Evolutionary conservation across 92 coral and sea anemone species (phyloP).

Genomic region (Parazoanthus swiftii): DNA sequence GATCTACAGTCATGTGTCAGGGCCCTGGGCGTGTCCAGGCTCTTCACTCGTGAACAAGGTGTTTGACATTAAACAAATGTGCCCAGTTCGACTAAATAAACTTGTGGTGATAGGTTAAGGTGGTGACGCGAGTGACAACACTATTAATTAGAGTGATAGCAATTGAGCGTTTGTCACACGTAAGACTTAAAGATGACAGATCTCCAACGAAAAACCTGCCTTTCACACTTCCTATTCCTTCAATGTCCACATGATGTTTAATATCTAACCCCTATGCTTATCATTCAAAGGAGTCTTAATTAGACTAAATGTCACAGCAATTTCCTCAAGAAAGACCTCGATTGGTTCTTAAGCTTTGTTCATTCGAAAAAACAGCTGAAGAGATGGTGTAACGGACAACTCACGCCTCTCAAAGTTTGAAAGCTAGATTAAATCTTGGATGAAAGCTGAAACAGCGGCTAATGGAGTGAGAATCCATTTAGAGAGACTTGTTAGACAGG

Average conservation of each 20-base stretch:
- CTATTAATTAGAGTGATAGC: slow-evolving; percentile 98
- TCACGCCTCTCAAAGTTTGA: slow-evolving; percentile 80
- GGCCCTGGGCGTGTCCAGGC: slow-evolving; percentile 88
- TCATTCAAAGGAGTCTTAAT: slow-evolving; percentile 49
- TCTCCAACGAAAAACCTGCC: slow-evolving; percentile 64
- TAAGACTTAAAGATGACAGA: slow-evolving; percentile 82
- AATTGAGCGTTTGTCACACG: slow-evolving; percentile 91
- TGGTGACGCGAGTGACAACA: slow-evolving; percentile 94
- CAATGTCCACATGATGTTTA: slow-evolving; percentile 59
- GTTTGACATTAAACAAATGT: slow-evolving; percentile 98
- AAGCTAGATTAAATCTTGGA: slow-evolving; percentile 83
- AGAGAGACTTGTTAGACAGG: slow-evolving; percentile 53
- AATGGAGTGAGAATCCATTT: slow-evolving; percentile 52
- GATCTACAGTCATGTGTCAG: slow-evolving; percentile 73
- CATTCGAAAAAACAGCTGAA: slow-evolving; percentile 40
- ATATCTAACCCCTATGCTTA: slow-evolving; percentile 53
- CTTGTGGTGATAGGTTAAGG: slow-evolving; percentile 97
- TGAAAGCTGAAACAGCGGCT: slow-evolving; percentile 63
- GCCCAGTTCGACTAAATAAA: slow-evolving; percentile 88
- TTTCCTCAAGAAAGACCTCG: slow-evolving; percentile 47
- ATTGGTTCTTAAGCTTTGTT: slow-evolving; percentile 40
- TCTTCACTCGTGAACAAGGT: slow-evolving; percentile 93
- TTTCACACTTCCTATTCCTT: slow-evolving; percentile 53
- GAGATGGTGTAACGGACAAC: slow-evolving; percentile 51
- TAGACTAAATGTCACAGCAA: slow-evolving; percentile 20